These are phyloP conservation scores for Metacarcinus magister DNA, from an alignment of 2,888 invertebrate genomes.

Conservation along the genomic window DNA sequence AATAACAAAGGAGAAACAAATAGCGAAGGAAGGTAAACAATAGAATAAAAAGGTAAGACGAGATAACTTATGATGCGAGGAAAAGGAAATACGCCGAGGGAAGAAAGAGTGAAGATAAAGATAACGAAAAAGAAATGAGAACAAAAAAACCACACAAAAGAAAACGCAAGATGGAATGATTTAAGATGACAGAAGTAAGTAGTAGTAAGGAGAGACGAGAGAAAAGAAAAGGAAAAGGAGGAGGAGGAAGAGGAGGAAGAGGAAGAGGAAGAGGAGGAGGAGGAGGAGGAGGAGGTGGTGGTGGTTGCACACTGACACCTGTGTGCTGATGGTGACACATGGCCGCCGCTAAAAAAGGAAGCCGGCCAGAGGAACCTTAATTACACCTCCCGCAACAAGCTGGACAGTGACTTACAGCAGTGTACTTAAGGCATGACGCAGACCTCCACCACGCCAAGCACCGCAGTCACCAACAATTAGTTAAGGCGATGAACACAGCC, in stretches of 20 bases:
- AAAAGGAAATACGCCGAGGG: neutral
- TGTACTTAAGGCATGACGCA: neutral
- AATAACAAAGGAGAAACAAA: neutral
- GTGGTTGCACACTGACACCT: slow-evolving; percentile 27
- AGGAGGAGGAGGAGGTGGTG: neutral
- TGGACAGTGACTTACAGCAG: neutral
- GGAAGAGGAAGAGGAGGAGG: neutral
- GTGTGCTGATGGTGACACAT: neutral
- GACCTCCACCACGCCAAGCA: neutral
- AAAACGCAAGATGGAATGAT: neutral
- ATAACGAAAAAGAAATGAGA: neutral
- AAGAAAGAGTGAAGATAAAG: neutral
- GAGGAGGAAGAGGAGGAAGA: neutral
- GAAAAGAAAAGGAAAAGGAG: neutral
- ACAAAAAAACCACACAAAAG: neutral
- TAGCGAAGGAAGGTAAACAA: neutral
- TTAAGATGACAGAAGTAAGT: neutral
- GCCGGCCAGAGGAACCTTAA: slow-evolving; percentile 28
- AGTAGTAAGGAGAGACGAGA: neutral
- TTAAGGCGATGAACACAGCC: neutral
- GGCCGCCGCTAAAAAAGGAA: neutral
- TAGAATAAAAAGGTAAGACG: neutral
- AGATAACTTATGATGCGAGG: neutral
- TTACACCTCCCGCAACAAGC: neutral
- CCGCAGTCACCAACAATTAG: neutral